Evolutionary conservation across 2,888 invertebrate species (phyloP).

Genomic region (Microctonus brassicae): DNA sequence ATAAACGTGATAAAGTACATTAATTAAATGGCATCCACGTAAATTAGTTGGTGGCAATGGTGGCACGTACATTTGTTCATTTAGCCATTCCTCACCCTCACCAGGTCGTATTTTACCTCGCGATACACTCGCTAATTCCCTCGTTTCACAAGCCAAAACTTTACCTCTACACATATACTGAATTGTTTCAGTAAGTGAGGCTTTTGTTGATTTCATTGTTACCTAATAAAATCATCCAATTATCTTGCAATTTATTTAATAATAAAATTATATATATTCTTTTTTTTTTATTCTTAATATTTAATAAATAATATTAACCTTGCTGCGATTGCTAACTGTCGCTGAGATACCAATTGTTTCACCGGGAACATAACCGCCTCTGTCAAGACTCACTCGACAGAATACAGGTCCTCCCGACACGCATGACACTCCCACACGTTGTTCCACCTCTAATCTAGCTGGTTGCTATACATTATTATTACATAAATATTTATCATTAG

Average conservation of each 20-base stretch:
- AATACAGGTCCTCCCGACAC: slow-evolving; percentile 89
- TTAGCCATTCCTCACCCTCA: slow-evolving; percentile 86
- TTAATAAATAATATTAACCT: slow-evolving; percentile 72
- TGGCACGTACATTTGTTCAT: slow-evolving; percentile 91
- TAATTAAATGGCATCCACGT: slow-evolving; percentile 92
- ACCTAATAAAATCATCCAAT: slow-evolving; percentile 51
- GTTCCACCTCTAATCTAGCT: slow-evolving; percentile 91
- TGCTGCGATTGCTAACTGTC: slow-evolving; percentile 86
- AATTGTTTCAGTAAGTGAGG: slow-evolving; percentile 90
- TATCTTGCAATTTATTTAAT: neutral
- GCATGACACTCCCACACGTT: slow-evolving; percentile 89
- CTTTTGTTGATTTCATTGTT: slow-evolving; percentile 87
- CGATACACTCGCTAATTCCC: slow-evolving; percentile 84
- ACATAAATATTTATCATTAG: slow-evolving; percentile 11
- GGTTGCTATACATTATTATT: slow-evolving; percentile 76
- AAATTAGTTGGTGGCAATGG: slow-evolving; percentile 95
- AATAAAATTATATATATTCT: neutral
- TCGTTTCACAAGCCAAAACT: slow-evolving; percentile 87
- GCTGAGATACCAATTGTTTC: slow-evolving; percentile 92
- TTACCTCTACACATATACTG: slow-evolving; percentile 90
- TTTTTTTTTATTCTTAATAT: too few species aligned
- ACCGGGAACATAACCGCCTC: slow-evolving; percentile 95
- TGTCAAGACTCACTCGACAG: slow-evolving; percentile 88
- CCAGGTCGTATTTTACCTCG: slow-evolving; percentile 87
- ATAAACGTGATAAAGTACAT: slow-evolving; percentile 93